Percentiles rank a stretch among this genome's conserved stretches.
phyloP scores from a whole-genome alignment of 2,888 invertebrate species.

The Rugalucina vietnamica region DNA sequence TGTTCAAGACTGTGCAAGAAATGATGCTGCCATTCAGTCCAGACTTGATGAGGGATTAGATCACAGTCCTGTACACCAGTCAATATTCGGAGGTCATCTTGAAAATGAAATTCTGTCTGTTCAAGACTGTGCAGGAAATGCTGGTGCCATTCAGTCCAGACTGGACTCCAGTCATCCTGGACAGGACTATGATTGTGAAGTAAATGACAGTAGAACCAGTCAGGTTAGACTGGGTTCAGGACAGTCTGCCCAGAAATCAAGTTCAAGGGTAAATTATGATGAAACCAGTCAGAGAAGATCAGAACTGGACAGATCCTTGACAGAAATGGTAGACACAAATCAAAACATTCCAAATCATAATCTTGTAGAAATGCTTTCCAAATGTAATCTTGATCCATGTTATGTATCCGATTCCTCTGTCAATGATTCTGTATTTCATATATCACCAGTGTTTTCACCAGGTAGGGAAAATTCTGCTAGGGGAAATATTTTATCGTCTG shows the following conservation, averaged over 20 bases:
- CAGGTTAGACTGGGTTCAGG: background rate
- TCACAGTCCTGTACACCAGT: no score
- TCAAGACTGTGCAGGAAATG: no score
- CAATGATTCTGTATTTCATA: slow-evolving; percentile 43
- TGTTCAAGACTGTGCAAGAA: no score
- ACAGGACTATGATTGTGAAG: background rate
- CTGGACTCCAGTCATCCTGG: background rate
- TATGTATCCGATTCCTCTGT: slow-evolving; percentile 47
- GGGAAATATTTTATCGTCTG: background rate
- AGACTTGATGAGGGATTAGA: no score
- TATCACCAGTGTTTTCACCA: background rate
- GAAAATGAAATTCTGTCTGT: background rate
- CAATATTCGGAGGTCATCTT: background rate
- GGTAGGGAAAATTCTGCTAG: background rate
- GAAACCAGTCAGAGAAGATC: background rate
- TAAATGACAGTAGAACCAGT: background rate
- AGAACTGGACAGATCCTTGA: background rate
- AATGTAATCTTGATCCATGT: slow-evolving; percentile 53
- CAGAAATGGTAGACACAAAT: background rate
- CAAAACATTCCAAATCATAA: slow-evolving; percentile 46
- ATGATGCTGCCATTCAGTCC: background rate
- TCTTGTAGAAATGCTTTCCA: slow-evolving; percentile 58
- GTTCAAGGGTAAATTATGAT: background rate
- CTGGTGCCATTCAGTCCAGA: slow-evolving; percentile 8
- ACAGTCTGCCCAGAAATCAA: background rate